A percentile compares a stretch with the other conserved stretches of the same genome.
Evolutionary conservation across 2,797 vertebrate species (phyloP).

Genomic region (Mormyrus hasselquistii): DNA sequence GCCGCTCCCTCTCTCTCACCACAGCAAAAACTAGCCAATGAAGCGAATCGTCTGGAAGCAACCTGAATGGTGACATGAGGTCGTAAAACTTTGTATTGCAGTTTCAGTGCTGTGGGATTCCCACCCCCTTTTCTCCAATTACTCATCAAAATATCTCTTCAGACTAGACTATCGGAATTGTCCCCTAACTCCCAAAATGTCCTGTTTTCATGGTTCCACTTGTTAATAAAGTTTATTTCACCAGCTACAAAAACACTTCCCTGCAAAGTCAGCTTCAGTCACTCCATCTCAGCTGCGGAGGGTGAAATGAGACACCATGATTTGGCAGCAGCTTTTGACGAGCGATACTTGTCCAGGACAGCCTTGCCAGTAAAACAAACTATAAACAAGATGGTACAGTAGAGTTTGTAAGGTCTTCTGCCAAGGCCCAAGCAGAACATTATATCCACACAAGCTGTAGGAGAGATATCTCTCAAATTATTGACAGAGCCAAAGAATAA

Average conservation of each 20-base stretch:
- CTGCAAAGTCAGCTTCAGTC: neutral
- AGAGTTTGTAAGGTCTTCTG: neutral
- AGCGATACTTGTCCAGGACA: neutral
- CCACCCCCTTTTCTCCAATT: neutral
- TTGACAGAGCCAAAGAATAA: neutral
- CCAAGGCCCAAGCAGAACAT: neutral
- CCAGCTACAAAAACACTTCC: neutral
- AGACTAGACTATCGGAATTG: neutral
- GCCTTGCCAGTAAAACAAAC: constrained; percentile 1
- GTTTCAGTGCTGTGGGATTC: neutral
- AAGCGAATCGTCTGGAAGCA: neutral
- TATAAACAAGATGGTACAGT: neutral
- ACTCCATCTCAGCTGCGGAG: neutral
- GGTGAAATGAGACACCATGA: neutral
- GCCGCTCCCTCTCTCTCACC: neutral
- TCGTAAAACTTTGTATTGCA: neutral
- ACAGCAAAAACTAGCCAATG: neutral
- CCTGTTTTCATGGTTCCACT: neutral
- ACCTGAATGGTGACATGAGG: neutral
- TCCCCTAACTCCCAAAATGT: neutral
- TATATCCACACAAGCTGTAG: neutral
- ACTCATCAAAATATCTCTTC: neutral
- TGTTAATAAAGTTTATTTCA: neutral
- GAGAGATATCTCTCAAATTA: neutral
- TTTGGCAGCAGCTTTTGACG: neutral